A percentile compares a stretch with the other conserved stretches of the same genome.
phyloP scores from a whole-genome alignment of 2,888 invertebrate species.

The Cloeon dipterum region DNA sequence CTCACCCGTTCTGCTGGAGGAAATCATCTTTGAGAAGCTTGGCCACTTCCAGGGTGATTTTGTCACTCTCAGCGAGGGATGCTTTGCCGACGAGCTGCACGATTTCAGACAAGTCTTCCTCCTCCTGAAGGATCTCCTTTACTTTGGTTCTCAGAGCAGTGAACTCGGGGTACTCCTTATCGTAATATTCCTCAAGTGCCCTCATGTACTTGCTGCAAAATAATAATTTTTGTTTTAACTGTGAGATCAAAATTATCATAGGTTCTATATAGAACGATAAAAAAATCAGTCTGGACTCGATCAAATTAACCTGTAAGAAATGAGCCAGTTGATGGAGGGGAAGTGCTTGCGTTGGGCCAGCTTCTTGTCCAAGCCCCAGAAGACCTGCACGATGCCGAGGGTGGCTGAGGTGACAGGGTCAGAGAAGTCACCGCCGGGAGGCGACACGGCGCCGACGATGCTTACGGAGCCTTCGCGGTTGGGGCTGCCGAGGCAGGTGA shows the following conservation, averaged over 20 bases:
- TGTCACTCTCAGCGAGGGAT: conserved; percentile 94
- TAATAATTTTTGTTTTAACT: too few relatives aligned
- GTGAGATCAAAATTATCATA: neutral
- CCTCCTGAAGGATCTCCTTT: conserved; percentile 89
- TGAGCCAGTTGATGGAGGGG: conserved; percentile 99
- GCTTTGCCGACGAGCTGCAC: conserved; percentile 99
- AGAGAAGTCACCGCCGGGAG: conserved; percentile 99
- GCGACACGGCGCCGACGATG: conserved; percentile 98
- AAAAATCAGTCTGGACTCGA: neutral
- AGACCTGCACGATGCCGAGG: conserved; percentile 95
- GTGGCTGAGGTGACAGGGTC: conserved; percentile 99
- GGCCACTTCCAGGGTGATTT: conserved; percentile 97
- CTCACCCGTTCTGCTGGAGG: conserved; percentile 90
- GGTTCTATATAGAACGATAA: neutral
- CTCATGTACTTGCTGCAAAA: conserved; percentile 93
- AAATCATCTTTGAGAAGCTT: conserved; percentile 98
- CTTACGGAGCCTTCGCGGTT: conserved; percentile 97
- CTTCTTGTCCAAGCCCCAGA: conserved; percentile 98
- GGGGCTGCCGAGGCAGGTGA: conserved; percentile 92
- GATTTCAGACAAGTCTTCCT: conserved; percentile 98
- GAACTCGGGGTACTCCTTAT: conserved; percentile 94
- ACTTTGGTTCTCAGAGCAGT: conserved; percentile 92
- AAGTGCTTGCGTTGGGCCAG: conserved; percentile 98
- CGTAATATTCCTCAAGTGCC: conserved; percentile 97
- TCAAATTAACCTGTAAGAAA: conserved; percentile 62